Base-by-base conservation (phyloP, 2,113 vertebrate species). In the Herpailurus yagouaroundi region DNA sequence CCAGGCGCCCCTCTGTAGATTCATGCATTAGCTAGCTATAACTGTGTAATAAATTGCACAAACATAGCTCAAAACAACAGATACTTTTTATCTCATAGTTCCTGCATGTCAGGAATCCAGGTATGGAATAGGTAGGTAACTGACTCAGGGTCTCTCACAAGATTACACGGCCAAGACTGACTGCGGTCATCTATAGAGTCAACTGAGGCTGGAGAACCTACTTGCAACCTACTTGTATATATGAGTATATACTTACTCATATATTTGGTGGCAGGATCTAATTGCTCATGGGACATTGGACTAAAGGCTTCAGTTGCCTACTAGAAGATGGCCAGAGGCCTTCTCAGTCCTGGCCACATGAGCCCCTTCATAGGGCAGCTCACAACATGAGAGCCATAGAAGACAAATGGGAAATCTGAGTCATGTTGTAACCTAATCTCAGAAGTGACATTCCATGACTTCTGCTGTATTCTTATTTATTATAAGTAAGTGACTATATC, bases 21-120 rank as follows among this genome's bases (percentile, higher is more conserved):
- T 52, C 87, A 64, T 74, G 31, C 82, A 89, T 96, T 95, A 57
- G 6, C 55, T 93, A 31, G 68, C 79, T 94, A 36, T 96, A 48
- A 31, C 60, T 86, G 2, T 97, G 4, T 79, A 89, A 45, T 38
- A 82, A 89, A 64, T 82, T 23, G 41, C 16, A 45, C 13, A 90
- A 66, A 74, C 9, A 57, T 52, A 84, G 48, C 25, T 92, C 84
- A 92, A 96, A 89, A 85, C 31, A 89, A 25, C 29, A 69, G 48
- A 74, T 29, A 33, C 27, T 96, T 94, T 87, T 86, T 55, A 83
- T 48, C 45, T 60, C 76, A 57, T 63, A 60, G 29, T 86, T 76
- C 66, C 57, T 80, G 41, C 14, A 41, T 94, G 19, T 63, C 23
- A 36, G 52, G 50, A 41, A 77, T 66, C 60, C n/a, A 85, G 25